Conservation (phyloP, 2,113 vertebrate species). For the Microcebus tavaratra region DNA sequence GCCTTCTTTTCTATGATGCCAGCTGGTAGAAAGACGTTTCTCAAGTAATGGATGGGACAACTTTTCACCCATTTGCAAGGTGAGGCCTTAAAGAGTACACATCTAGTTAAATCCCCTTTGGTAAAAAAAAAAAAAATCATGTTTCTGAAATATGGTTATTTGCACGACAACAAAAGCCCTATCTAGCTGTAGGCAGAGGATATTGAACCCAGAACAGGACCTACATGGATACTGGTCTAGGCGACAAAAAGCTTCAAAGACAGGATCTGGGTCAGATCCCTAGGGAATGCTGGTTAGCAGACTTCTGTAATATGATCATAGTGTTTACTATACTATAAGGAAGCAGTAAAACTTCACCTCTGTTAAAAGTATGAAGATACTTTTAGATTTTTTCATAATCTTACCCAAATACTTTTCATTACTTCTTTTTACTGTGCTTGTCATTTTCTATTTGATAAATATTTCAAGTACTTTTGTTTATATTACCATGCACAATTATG, state of each 20-base stretch:
- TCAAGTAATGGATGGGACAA: background rate
- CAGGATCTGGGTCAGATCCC: background rate
- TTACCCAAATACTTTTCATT: constrained; percentile 7
- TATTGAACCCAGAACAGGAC: background rate
- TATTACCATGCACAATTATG: background rate
- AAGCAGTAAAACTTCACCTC: background rate
- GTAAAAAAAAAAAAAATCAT: background rate
- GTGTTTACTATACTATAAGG: background rate
- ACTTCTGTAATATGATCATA: background rate
- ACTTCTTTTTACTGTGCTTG: background rate
- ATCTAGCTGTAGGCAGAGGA: background rate
- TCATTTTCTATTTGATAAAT: background rate
- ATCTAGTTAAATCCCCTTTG: background rate
- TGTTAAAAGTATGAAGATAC: constrained; percentile 5
- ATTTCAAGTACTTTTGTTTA: background rate
- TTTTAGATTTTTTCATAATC: background rate
- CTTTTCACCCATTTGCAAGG: background rate
- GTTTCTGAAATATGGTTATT: background rate
- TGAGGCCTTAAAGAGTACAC: background rate
- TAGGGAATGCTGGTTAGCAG: background rate
- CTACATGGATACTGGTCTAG: background rate
- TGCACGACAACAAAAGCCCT: background rate
- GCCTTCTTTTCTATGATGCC: background rate
- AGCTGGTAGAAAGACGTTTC: background rate
- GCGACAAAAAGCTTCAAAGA: background rate